phyloP scores from a whole-genome alignment of 2,797 vertebrate genomes.

The Platalea minor region DNA sequence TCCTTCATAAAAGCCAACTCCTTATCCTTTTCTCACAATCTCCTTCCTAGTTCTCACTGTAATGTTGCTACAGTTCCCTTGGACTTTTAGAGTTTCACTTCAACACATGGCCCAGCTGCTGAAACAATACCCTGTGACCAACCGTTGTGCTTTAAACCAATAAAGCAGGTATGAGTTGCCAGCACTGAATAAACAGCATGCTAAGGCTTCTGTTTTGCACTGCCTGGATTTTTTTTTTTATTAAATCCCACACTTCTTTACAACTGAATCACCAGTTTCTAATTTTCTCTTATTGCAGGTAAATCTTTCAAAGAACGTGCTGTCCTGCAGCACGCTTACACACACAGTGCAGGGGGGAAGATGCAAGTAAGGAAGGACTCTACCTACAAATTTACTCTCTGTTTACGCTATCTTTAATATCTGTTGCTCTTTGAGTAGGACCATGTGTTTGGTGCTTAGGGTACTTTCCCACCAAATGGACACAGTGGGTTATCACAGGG shows the following conservation, averaged over 20 bases:
- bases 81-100: neutral
- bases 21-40: constrained; percentile 46
- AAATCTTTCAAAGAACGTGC: neutral
- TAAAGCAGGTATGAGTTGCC: constrained; percentile 1
- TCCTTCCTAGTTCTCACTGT: constrained; percentile 20
- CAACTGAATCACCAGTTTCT: neutral
- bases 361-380: neutral
- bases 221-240: neutral
- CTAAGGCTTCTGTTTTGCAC: neutral
- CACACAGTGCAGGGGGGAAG: neutral
- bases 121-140: constrained; percentile 16
- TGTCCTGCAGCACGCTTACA: accelerated
- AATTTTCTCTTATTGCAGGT: neutral
- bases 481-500: accelerated
- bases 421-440: neutral
- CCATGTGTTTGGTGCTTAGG: neutral
- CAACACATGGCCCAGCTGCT: neutral
- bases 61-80: constrained; percentile 36
- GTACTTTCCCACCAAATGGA: neutral
- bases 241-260: neutral
- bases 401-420: neutral
- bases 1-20: constrained; percentile 37
- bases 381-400: neutral
- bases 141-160: constrained; percentile 1
- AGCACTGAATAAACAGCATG: neutral